Evolutionary conservation across 2,888 invertebrate genomes (phyloP), one percentile per base, ranked within the genome.

Genomic region (Sarcophaga carnaria): DNA sequence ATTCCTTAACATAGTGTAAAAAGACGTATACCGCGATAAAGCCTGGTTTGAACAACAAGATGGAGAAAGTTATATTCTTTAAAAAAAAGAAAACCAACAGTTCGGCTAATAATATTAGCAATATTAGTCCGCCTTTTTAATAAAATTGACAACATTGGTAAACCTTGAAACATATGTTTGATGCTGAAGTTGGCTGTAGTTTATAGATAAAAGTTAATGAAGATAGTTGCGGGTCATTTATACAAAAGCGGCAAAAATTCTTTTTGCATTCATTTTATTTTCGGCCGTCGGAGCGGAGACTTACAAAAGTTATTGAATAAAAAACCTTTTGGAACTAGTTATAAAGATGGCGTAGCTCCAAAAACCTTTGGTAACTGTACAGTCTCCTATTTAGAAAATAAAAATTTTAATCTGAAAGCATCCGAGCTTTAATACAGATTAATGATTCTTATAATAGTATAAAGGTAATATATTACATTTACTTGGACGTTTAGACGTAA

Each of bases 291-390:
- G 14, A 14, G 75, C 10, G 59, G 8, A 11, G 59, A 11, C 74
- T 69, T 17, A 49, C 11, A 37, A 49, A 25, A 60, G 11, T 27
- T 75, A 2, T 37, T 37, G 10, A 37, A 10, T 37, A 37, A 10
- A 37, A 10, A 12, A 20, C n/a, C 5, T n/a, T 4, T 59, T 63
- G 47, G 45, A 27, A 70, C 27, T 12, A 60, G 10, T 17, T 60
- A 22, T 60, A 45, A 78, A 80, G 45, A 80, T 76, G 66, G 62
- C 62, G 37, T 82, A 81, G 71, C 70, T n/a, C 47, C 62, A 20
- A 11, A 89, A 90, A 89, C 89, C 76, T 63, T 85, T 47, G 78
- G 71, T 70, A 89, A 88, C 89, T 90, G 89, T 89, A 79, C 63
- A 49, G 86, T 89, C 77, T 85, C 49, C 54, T 37, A 87, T 37